Evolutionary conservation across 2,888 invertebrate genomes (phyloP).

Genomic region (Sturmia bella): DNA sequence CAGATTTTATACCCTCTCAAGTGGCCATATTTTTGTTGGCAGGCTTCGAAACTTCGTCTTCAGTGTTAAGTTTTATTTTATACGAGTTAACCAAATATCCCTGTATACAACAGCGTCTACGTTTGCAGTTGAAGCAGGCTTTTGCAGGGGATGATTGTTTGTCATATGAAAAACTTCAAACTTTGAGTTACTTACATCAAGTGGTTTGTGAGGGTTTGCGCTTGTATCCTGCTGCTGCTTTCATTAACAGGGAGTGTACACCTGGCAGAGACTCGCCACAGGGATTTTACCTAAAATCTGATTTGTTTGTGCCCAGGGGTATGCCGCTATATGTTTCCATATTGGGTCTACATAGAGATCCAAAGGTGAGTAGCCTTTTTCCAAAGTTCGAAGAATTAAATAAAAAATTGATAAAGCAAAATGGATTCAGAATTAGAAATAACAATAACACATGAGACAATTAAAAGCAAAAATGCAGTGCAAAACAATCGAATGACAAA

Average conservation of each 20-base stretch:
- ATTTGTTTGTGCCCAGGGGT: slow-evolving; percentile 76
- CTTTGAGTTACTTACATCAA: slow-evolving; percentile 81
- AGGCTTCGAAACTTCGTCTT: slow-evolving; percentile 80
- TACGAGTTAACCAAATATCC: slow-evolving; percentile 81
- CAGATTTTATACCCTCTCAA: slow-evolving; percentile 78
- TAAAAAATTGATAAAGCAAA: too few species aligned
- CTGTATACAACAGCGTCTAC: slow-evolving; percentile 78
- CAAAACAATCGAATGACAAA: too few species aligned
- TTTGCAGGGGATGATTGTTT: slow-evolving; percentile 6
- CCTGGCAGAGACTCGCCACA: slow-evolving; percentile 24
- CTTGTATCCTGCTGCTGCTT: slow-evolving; percentile 79
- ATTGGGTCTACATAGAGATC: slow-evolving; percentile 78
- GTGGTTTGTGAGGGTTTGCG: slow-evolving; percentile 79
- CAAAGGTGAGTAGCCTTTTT: slow-evolving; percentile 72
- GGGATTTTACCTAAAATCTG: slow-evolving; percentile 75
- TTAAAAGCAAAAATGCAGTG: too few species aligned
- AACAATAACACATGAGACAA: too few species aligned
- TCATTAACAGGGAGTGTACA: slow-evolving; percentile 79
- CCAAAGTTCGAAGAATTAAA: too few species aligned
- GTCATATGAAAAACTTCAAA: slow-evolving; percentile 78
- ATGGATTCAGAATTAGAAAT: too few species aligned
- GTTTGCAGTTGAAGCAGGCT: slow-evolving; percentile 77
- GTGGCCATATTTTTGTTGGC: slow-evolving; percentile 79
- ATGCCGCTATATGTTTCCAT: slow-evolving; percentile 80
- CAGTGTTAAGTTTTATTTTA: slow-evolving; percentile 80